A percentile compares a stretch with the other conserved stretches of the same genome.
phyloP scores from a whole-genome alignment of 2,113 vertebrate species.

The Antigone vipio region DNA sequence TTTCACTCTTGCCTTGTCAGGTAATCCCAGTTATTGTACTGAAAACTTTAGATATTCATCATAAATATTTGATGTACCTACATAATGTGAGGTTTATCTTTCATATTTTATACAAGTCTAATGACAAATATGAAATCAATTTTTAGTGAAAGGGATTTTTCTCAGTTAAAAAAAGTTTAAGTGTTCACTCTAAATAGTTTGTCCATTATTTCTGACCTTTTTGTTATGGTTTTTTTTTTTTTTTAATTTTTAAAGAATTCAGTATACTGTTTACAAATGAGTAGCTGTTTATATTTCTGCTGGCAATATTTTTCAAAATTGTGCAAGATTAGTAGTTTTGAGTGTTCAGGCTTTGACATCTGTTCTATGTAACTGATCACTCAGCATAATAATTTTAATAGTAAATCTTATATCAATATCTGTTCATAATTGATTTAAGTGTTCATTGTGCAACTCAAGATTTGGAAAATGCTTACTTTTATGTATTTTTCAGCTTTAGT shows the following conservation, averaged over 20 bases:
- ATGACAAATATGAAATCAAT: not conserved
- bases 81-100: not conserved
- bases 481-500: not conserved
- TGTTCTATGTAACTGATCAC: not conserved
- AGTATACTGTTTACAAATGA: not conserved
- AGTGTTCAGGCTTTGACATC: not conserved
- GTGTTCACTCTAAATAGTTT: not conserved
- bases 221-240: no score
- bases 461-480: not conserved
- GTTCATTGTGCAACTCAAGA: not conserved
- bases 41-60: slow-evolving; percentile 1
- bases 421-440: not conserved
- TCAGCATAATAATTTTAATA: not conserved
- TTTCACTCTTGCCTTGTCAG: not conserved
- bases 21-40: not conserved
- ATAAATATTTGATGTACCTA: not conserved
- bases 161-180: not conserved
- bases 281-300: not conserved
- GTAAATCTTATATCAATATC: not conserved
- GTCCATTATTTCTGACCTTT: not conserved
- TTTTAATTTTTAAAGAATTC: not conserved
- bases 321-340: not conserved
- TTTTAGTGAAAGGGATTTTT: not conserved
- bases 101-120: not conserved
- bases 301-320: not conserved